Percentiles rank a stretch among this genome's conserved stretches.
phyloP scores from a whole-genome alignment of 2,113 vertebrate genomes.

The Trichomycterus rosablanca region DNA sequence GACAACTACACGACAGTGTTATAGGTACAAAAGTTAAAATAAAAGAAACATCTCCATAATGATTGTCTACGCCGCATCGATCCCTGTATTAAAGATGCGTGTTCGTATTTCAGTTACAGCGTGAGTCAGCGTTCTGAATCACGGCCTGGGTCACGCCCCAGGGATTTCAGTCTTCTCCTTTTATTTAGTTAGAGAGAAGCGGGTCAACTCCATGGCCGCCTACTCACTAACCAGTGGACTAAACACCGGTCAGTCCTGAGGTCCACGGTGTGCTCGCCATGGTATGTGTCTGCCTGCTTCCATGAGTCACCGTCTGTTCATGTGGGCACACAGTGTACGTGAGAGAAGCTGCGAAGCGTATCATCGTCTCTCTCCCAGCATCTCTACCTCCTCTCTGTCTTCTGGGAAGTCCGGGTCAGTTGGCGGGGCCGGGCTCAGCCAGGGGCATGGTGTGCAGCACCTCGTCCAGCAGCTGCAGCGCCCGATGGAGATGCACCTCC shows the following conservation, averaged over 20 bases:
- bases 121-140: no score
- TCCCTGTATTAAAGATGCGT: no score
- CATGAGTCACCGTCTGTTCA: slow-evolving; percentile 42
- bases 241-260: slow-evolving; percentile 34
- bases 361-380: slow-evolving; percentile 7
- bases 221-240: slow-evolving; percentile 29
- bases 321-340: slow-evolving; percentile 26
- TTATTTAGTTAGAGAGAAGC: no score
- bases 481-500: slow-evolving; percentile 74
- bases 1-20: no score
- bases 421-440: slow-evolving; percentile 54
- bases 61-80: no score
- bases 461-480: slow-evolving; percentile 75
- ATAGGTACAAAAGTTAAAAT: no score
- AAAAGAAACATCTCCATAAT: no score
- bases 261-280: slow-evolving; percentile 26
- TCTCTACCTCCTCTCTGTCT: slow-evolving; percentile 4
- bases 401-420: slow-evolving; percentile 38
- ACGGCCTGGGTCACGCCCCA: no score
- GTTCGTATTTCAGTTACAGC: no score
- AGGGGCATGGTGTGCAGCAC: slow-evolving; percentile 74
- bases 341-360: slow-evolving; percentile 27
- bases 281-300: slow-evolving; percentile 24
- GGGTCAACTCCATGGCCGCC: no score
- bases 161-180: no score